These are phyloP conservation scores for Lamprotornis superbus DNA, from an alignment of 2,113 vertebrate species.

Conservation along the genomic window DNA sequence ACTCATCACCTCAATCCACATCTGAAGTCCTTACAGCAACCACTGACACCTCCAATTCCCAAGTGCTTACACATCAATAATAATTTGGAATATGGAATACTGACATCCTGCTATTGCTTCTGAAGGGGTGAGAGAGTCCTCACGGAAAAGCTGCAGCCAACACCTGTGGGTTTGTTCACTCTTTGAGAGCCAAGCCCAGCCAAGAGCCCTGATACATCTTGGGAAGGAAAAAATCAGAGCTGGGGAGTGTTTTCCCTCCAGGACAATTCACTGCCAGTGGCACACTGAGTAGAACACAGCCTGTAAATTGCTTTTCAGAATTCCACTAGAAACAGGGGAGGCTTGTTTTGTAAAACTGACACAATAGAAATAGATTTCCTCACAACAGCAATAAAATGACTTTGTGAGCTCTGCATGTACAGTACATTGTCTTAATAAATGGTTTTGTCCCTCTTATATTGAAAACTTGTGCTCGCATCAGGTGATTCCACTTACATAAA, in stretches of 20 bases:
- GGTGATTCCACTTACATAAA: neutral
- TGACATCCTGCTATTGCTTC: neutral
- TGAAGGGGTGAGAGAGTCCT: too few species aligned
- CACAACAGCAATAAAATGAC: neutral
- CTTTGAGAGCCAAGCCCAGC: neutral
- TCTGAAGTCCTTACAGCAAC: neutral
- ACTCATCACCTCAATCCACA: neutral
- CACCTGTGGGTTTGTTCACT: rapidly evolving
- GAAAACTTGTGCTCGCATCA: neutral
- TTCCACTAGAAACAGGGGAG: neutral
- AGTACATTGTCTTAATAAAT: neutral
- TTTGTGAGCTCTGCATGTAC: neutral
- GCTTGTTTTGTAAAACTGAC: neutral
- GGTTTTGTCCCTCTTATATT: neutral
- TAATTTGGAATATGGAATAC: neutral
- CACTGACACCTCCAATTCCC: neutral
- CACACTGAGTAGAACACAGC: neutral
- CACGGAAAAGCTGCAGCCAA: neutral
- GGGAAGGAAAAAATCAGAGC: neutral
- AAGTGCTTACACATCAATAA: neutral
- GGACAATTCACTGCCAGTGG: neutral
- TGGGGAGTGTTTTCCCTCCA: neutral
- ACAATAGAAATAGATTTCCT: neutral
- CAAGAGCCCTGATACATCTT: neutral
- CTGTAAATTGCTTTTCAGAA: neutral